Conservation (phyloP, 2,797 vertebrate species). For the Orestias chungarensis region DNA sequence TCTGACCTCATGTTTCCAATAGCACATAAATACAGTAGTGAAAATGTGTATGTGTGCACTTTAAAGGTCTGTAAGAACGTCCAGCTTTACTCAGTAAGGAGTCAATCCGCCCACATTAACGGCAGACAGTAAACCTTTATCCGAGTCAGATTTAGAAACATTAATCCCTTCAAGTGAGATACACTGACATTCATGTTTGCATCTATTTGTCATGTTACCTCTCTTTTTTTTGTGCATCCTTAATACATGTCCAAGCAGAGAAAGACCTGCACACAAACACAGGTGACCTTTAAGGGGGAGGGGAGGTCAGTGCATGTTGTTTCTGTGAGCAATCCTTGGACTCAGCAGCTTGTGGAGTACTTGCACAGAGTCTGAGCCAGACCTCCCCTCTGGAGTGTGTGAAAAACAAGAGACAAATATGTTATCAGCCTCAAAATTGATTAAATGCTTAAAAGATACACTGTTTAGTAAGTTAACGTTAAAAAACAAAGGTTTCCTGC, state of each 20-base stretch:
- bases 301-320: constrained; percentile 51
- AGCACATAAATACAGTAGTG: constrained; percentile 34
- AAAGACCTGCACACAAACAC: constrained; percentile 33
- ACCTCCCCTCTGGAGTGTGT: constrained; percentile 39
- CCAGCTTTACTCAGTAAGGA: constrained; percentile 39
- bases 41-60: constrained; percentile 3
- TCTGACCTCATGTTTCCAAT: constrained; percentile 20
- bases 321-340: constrained; percentile 51
- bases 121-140: constrained; percentile 1
- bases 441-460: too few relatives aligned
- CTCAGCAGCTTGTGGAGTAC: constrained; percentile 64
- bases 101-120: constrained; percentile 26
- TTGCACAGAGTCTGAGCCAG: constrained; percentile 16
- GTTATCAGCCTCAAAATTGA: constrained; percentile 35
- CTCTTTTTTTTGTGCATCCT: neutral
- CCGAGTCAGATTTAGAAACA: constrained; percentile 29
- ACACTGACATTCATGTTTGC: neutral
- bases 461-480: neutral
- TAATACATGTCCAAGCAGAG: constrained; percentile 1
- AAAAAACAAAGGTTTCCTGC: neutral
- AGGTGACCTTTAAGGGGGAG: constrained; percentile 57
- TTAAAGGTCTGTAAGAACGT: constrained; percentile 34
- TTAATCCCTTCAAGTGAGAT: constrained; percentile 5
- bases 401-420: constrained; percentile 39
- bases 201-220: neutral